A percentile compares a stretch with the other conserved stretches of the same genome.
These are phyloP conservation scores for Spialia ferax DNA, from an alignment of 2,888 invertebrate genomes.

Conservation along the genomic window DNA sequence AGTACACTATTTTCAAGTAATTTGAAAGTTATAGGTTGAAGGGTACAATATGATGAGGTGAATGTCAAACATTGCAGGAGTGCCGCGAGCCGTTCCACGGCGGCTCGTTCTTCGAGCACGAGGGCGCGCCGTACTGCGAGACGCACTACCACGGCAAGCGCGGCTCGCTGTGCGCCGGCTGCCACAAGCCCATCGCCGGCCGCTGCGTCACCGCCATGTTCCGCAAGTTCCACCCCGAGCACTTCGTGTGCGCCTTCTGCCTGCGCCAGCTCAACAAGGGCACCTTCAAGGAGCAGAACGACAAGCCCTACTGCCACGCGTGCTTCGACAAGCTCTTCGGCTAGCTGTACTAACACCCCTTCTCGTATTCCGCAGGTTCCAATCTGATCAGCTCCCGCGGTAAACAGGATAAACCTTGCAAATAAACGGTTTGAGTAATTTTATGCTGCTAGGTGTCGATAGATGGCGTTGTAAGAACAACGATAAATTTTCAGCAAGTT, in stretches of 20 bases:
- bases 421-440: neutral
- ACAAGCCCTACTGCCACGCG: slow-evolving; percentile 99
- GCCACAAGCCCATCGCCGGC: slow-evolving; percentile 98
- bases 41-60: no score
- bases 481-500: no score
- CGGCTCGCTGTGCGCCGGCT: slow-evolving; percentile 98
- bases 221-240: slow-evolving; percentile 99
- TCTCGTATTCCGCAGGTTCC: no score
- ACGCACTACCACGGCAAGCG: slow-evolving; percentile 99
- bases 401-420: no score
- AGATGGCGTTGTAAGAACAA: neutral
- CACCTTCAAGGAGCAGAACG: slow-evolving; percentile 99
- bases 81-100: slow-evolving; percentile 98
- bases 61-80: slow-evolving; percentile 92
- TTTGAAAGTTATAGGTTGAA: no score
- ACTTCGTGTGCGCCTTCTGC: slow-evolving; percentile 99
- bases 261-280: slow-evolving; percentile 99
- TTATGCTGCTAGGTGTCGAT: neutral
- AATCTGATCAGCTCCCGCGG: no score
- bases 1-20: no score
- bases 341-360: slow-evolving; percentile 67
- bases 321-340: slow-evolving; percentile 99
- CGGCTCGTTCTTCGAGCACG: slow-evolving; percentile 99
- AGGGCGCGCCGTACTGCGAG: slow-evolving; percentile 99
- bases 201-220: slow-evolving; percentile 99